Base-by-base conservation (phyloP, 1,140 invertebrate genomes). In the Dendrolimus kikuchii region DNA sequence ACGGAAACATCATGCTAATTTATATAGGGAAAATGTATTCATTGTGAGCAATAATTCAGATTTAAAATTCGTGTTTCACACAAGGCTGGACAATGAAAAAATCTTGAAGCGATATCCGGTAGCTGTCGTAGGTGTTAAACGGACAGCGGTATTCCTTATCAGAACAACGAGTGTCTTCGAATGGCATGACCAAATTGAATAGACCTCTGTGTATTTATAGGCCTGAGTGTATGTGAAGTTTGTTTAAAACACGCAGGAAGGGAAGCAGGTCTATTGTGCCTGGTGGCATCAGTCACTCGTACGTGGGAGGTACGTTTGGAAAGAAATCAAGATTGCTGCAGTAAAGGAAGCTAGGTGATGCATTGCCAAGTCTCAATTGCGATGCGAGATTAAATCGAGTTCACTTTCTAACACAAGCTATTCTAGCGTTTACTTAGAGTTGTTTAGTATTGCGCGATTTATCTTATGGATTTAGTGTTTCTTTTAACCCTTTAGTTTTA, bases 281-380 rank as follows among this genome's bases (percentile, higher is more conserved):
- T 71, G 64, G 68, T 46, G 8, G 64, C 56, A 67, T 75, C 60
- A 68, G 54, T 65, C 65, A 70, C 64, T 49, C 64, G 56, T 58
- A 73, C 68, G 75, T 81, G 74, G 74, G 78, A 74, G 77, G 74
- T 71, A 75, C 64, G 68, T 73, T 74, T 68, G 62, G 60, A 73
- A 73, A 68, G 70, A 51, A 76, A 81, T 83, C 80, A 79, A 82
- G 78, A 83, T 81, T 64, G 67, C 63, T 66, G 66, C 68, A 75
- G 73, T 71, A 79, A 77, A 78, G 77, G 78, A 81, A 85, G 81
- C 71, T 62, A 71, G 66, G 72, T 84, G 80, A 85, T 83, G 75
- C 78, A 82, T 82, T 71, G 68, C 63, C 64, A 64, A 64, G 62
- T 73, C 68, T 78, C 77, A 79, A 84, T 82, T 69, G 75, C 65